These are phyloP conservation scores for Leptopilina myrica DNA, from an alignment of 2,888 invertebrate species.

Conservation along the genomic window DNA sequence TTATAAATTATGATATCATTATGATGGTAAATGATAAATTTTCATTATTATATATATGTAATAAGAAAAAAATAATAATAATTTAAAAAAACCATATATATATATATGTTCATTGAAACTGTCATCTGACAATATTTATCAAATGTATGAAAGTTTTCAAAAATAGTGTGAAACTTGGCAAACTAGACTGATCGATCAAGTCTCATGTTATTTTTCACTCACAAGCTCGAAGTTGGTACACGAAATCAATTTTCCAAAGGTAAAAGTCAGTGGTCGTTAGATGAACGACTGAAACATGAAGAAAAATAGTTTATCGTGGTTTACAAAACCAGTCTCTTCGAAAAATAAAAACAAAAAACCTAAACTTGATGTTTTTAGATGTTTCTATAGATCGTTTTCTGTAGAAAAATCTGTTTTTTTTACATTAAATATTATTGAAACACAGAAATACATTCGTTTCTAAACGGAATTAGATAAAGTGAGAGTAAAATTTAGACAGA, in stretches of 20 bases:
- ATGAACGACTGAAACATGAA: slow-evolving; percentile 8
- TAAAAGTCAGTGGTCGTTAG: slow-evolving; percentile 18
- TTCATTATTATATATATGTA: not conserved
- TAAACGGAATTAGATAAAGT: too few relatives aligned
- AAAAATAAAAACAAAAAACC: not conserved
- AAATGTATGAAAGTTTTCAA: slow-evolving; percentile 5
- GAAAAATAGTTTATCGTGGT: slow-evolving; percentile 6
- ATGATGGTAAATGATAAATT: not conserved
- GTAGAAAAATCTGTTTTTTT: too few relatives aligned
- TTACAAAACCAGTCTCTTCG: not conserved
- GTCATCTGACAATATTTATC: slow-evolving; percentile 1
- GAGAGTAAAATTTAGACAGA: too few relatives aligned
- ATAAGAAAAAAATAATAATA: not conserved
- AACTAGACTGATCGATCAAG: slow-evolving; percentile 30
- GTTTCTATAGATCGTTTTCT: not conserved
- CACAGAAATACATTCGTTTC: too few relatives aligned
- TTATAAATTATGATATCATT: slow-evolving; percentile 11
- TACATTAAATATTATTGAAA: too few relatives aligned
- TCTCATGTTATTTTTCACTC: slow-evolving; percentile 29
- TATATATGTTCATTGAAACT: not conserved
- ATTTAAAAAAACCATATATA: not conserved
- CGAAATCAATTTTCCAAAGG: slow-evolving; percentile 22
- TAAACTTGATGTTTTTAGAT: not conserved
- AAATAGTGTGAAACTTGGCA: slow-evolving; percentile 2
- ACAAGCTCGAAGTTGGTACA: not conserved